phyloP scores from a whole-genome alignment of 2,888 invertebrate genomes.

The Syritta pipiens region DNA sequence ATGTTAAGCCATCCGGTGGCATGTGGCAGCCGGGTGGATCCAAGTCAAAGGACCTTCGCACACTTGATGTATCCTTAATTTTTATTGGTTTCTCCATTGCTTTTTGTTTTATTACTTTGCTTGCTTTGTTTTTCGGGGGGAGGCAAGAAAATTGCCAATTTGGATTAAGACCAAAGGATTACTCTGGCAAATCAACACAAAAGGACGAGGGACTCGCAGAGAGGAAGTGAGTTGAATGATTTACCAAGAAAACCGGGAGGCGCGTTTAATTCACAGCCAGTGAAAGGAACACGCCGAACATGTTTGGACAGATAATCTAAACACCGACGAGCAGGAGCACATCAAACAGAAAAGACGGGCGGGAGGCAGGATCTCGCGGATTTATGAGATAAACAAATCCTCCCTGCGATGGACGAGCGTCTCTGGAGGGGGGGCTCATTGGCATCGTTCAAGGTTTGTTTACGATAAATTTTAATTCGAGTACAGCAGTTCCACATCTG shows the following conservation, averaged over 20 bases:
- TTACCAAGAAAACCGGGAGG: constrained; percentile 14
- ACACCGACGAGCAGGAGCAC: constrained; percentile 15
- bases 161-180: constrained; percentile 42
- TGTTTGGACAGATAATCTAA: constrained; percentile 57
- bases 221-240: constrained; percentile 49
- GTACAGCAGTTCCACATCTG: constrained; percentile 10
- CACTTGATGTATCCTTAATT: constrained; percentile 64
- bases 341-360: constrained; percentile 29
- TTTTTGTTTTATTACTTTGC: constrained; percentile 61
- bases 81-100: constrained; percentile 60
- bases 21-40: constrained; percentile 19
- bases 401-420: neutral
- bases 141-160: constrained; percentile 47
- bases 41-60: constrained; percentile 50
- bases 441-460: constrained; percentile 60
- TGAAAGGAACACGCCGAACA: no score
- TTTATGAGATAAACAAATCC: constrained; percentile 58
- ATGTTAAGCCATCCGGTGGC: constrained; percentile 41
- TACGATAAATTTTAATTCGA: constrained; percentile 53
- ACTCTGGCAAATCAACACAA: constrained; percentile 25
- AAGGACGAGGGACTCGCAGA: neutral
- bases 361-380: constrained; percentile 24
- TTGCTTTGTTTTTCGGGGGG: constrained; percentile 3
- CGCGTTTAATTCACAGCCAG: no score
- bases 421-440: constrained; percentile 3